Evolutionary conservation across 64 coral and sea anemone species (phyloP), one percentile per base, ranked within the genome.

Genomic region (Stichodactyla helianthus): DNA sequence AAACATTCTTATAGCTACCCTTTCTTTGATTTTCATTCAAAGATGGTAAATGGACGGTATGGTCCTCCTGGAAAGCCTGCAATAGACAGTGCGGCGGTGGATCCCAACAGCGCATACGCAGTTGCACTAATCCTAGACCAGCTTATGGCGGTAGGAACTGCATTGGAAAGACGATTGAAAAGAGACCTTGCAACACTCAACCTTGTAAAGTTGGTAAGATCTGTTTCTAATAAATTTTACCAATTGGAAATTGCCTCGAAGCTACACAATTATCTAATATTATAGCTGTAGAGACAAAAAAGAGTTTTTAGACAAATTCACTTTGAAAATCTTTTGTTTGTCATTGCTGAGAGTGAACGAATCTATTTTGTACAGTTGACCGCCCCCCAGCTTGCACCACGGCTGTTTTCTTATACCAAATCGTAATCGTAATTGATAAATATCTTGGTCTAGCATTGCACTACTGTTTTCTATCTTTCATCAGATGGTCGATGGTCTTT

Each of bases 181-280:
- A 12, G 8, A 84, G 55, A 63, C 8, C 10, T 6, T 84, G 83
- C 55, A 84, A 84, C 51, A 60, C 56, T 25, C 51, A 16, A 7
- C 54, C 54, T 50, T 84, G 83, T 63, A 84, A 51, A 84, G 55
- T 84, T 23, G 83, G 83, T 84, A 54, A 84, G 82, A 81, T n/a
- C 78, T 26, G 17, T 54, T 12, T 16, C 26, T 50, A 22, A 44
- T 44, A 44, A 44, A 3, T 20, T 13, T n/a, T n/a, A 22, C 15
- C 6, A 63, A 44, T 44, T 44, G 35, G 35, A 44, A 44, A 44
- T 44, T 44, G 35, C 2, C 1, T 44, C 4, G 35, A 44, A 44
- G 35, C 35, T 44, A 44, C 35, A 0, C 35, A 44, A 44, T 44
- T 44, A 44, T 44, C 35, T 44, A 44, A 44, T 44, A 3, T 44